A percentile compares a stretch with the other conserved stretches of the same genome.
These are phyloP conservation scores for Drosophila helvetica DNA, from an alignment of 2,888 invertebrate species.

Conservation along the genomic window DNA sequence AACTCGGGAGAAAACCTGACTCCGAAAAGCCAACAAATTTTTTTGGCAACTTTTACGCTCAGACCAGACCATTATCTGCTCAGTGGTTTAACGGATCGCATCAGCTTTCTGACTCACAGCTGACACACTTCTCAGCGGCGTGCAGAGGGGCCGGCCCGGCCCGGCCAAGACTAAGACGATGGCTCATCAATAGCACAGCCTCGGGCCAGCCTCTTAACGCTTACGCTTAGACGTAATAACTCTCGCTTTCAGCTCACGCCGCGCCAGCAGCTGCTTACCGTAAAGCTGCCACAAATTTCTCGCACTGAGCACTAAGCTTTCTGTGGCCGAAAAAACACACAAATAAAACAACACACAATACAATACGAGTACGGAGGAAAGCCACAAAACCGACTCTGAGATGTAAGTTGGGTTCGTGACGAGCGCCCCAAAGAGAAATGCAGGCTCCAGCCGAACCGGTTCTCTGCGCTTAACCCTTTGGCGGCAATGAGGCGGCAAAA, in stretches of 20 bases:
- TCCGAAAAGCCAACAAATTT: slow-evolving; percentile 5
- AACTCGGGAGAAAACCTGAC: slow-evolving; percentile 23
- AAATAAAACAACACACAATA: background rate
- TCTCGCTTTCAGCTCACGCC: slow-evolving; percentile 65
- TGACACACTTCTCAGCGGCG: slow-evolving; percentile 56
- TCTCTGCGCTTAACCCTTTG: slow-evolving; percentile 51
- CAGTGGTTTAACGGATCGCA: slow-evolving; percentile 48
- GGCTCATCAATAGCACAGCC: slow-evolving; percentile 29
- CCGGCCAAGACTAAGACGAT: background rate
- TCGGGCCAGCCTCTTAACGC: slow-evolving; percentile 16
- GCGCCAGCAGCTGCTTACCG: slow-evolving; percentile 19
- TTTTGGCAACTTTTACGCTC: slow-evolving; percentile 55
- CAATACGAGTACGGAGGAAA: slow-evolving; percentile 15
- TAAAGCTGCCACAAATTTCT: slow-evolving; percentile 45
- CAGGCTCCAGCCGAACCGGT: slow-evolving; percentile 54
- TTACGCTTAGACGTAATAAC: slow-evolving; percentile 66
- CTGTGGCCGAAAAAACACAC: slow-evolving; percentile 38
- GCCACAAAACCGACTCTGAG: background rate
- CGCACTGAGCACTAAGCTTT: slow-evolving; percentile 49
- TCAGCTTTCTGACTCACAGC: slow-evolving; percentile 26
- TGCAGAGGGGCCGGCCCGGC: background rate
- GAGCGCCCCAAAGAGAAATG: slow-evolving; percentile 61
- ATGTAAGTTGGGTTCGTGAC: slow-evolving; percentile 11
- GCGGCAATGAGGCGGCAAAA: slow-evolving; percentile 52
- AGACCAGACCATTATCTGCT: slow-evolving; percentile 43